A percentile compares a stretch with the other conserved stretches of the same genome.
These are phyloP conservation scores for Apodemus sylvaticus DNA, from an alignment of 2,113 vertebrate genomes.

Conservation along the genomic window DNA sequence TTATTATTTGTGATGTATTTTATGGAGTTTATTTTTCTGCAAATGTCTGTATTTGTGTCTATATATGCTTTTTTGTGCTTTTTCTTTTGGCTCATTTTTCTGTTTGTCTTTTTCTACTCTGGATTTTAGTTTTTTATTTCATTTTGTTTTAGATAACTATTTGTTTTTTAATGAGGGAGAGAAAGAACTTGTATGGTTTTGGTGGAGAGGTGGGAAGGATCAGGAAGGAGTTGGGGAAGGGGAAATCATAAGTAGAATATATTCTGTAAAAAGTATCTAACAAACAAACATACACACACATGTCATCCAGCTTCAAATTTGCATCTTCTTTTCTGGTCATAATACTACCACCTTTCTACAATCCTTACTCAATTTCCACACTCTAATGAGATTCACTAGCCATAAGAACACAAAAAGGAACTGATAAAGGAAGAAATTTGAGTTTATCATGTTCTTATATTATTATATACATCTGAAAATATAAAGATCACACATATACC, in stretches of 20 bases:
- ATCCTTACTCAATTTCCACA: background rate
- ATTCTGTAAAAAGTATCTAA: background rate
- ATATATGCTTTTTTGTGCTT: background rate
- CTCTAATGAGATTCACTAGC: background rate
- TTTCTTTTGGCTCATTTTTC: background rate
- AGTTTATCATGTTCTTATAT: background rate
- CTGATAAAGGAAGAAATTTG: background rate
- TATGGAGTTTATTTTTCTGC: background rate
- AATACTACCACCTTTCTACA: background rate
- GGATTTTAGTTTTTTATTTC: background rate
- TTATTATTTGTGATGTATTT: background rate
- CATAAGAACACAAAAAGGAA: background rate
- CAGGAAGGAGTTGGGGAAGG: background rate
- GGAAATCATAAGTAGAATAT: background rate
- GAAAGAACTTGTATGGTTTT: background rate
- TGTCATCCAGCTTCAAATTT: background rate
- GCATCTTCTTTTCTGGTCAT: background rate
- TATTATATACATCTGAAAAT: background rate
- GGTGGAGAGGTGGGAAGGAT: background rate
- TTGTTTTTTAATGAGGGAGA: background rate
- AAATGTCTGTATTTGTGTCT: background rate
- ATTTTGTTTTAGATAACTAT: background rate
- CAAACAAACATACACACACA: background rate
- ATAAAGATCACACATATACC: background rate
- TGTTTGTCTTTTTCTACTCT: background rate